Evolutionary conservation across 2,888 invertebrate genomes (phyloP).

Genomic region (Nemapogon koenigi): DNA sequence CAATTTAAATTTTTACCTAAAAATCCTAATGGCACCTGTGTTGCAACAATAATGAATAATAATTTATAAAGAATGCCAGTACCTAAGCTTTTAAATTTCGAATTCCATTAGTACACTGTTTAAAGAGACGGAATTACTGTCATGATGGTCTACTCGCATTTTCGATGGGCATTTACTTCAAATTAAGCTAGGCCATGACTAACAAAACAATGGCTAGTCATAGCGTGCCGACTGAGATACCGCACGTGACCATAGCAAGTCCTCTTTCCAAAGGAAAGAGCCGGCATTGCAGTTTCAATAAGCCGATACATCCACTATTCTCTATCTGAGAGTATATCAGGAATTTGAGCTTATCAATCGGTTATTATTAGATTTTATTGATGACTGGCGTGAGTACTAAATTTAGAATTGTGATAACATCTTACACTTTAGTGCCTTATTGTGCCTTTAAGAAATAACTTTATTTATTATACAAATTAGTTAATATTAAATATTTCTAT

Average conservation of each 20-base stretch:
- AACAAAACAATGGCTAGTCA: constrained; percentile 18
- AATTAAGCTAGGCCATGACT: constrained; percentile 26
- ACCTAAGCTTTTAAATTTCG: too few species aligned
- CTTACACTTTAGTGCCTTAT: constrained; percentile 58
- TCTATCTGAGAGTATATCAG: not conserved
- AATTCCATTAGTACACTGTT: too few species aligned
- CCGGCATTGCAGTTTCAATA: constrained; percentile 34
- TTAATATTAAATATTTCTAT: constrained; percentile 27
- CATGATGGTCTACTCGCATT: constrained; percentile 4
- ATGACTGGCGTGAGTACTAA: constrained; percentile 13
- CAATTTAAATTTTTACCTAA: too few species aligned
- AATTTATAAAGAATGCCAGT: too few species aligned
- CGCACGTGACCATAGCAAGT: constrained; percentile 34
- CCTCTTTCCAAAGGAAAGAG: constrained; percentile 49
- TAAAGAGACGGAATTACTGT: constrained; percentile 4
- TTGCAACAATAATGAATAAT: too few species aligned
- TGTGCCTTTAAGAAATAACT: constrained; percentile 51
- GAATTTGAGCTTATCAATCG: constrained; percentile 3
- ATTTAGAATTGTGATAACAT: constrained; percentile 59
- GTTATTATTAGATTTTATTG: constrained; percentile 10
- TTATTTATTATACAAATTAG: constrained; percentile 58
- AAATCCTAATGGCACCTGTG: too few species aligned
- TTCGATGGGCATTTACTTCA: constrained; percentile 8
- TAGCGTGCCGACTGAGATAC: constrained; percentile 5
- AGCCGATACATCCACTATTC: constrained; percentile 1